These are phyloP conservation scores for Cryptus armator DNA, from an alignment of 2,888 invertebrate genomes.

Conservation along the genomic window DNA sequence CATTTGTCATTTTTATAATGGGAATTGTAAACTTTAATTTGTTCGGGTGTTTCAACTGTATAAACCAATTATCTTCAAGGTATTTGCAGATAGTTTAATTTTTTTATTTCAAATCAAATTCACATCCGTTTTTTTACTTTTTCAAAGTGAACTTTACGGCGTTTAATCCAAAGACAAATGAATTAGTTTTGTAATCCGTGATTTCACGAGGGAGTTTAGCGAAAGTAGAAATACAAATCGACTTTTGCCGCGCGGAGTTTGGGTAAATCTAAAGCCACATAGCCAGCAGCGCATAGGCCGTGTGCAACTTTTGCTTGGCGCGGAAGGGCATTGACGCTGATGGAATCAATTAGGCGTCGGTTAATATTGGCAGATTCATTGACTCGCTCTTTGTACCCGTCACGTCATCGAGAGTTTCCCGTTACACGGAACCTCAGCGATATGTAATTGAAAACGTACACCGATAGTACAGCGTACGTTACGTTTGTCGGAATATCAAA, in stretches of 20 bases:
- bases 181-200: background rate
- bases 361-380: conserved; percentile 81
- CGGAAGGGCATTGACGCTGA: conserved; percentile 73
- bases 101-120: background rate
- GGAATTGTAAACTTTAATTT: background rate
- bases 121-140: background rate
- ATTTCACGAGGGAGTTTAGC: background rate
- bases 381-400: conserved; percentile 74
- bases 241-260: background rate
- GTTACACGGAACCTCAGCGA: conserved; percentile 68
- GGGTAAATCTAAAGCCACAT: background rate
- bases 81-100: too few relatives aligned
- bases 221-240: background rate
- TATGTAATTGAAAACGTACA: conserved; percentile 74
- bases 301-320: conserved; percentile 24
- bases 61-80: too few relatives aligned
- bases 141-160: background rate
- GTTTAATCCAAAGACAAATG: background rate
- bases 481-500: conserved; percentile 9
- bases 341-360: conserved; percentile 79
- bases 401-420: conserved; percentile 68
- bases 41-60: too few relatives aligned
- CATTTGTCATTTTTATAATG: background rate
- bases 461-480: background rate
- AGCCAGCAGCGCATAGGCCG: background rate